Base-by-base conservation (phyloP, 1,140 invertebrate genomes). In the Macrobrachium nipponense region DNA sequence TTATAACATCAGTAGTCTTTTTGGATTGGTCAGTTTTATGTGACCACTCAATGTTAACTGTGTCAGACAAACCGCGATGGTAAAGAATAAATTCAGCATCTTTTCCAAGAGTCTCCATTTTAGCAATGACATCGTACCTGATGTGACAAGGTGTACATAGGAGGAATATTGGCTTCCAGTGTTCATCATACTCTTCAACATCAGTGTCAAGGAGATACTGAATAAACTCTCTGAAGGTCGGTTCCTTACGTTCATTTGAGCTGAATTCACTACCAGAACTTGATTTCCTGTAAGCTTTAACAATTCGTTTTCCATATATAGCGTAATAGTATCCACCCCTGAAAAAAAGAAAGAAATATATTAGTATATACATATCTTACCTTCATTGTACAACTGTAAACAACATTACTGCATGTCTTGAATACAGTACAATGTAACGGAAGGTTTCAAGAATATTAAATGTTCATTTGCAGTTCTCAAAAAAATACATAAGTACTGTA, bases 251-350 rank as follows among this genome's bases (percentile, higher is more conserved):
- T 17, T 43, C 18, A 15, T 61, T 80, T 8, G 62, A 60, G 20
- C n/a, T 64, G 61, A 64, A 61, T n/a, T 70, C 68, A 15, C 68
- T n/a, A 0, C 68, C 36, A 7, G 77, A 23, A 15, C 60, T 75
- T 17, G 59, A 51, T 27, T 78, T 83, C 6, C 87, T 80, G 73
- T 87, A 87, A 44, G 76, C 82, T 58, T 77, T 70, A 20, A 87
- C 87, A 15, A 83, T 87, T 62, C 68, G 78, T 62, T 87, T 82
- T 10, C 87, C 81, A 59, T 87, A 87, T 18, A 87, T 87, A 23
- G 87, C 66, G 75, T 87, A 78, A n/a, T 83, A 87, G 44, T 87
- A 87, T n/a, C 87, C 87, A 27, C 87, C 87, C 59, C 87, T 87
- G 87, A n/a, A 70, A 66, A 43, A 27, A 59, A 27, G 43, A 6